Conservation (phyloP, 2,888 invertebrate genomes). For the Athrips mouffetella region DNA sequence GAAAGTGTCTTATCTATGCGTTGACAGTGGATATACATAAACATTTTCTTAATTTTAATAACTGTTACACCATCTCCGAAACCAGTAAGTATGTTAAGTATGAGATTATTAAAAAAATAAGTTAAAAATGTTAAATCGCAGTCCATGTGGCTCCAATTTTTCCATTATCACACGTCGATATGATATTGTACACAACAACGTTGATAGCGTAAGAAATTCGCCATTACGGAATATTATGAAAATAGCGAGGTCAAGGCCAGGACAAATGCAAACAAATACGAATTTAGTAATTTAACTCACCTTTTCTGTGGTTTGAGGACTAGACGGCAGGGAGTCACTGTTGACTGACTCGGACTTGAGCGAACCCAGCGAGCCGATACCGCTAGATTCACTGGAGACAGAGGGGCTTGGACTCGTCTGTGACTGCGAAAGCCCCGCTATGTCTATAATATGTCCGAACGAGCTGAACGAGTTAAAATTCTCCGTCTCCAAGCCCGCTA, state of each 20-base stretch:
- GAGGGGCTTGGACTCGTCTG: conserved; percentile 77
- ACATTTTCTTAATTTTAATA: neutral
- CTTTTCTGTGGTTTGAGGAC: conserved; percentile 76
- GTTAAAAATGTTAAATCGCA: neutral
- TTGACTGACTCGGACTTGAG: conserved; percentile 73
- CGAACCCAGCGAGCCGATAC: conserved; percentile 78
- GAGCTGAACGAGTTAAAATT: conserved; percentile 72
- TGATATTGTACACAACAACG: conserved; percentile 41
- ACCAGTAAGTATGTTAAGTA: neutral
- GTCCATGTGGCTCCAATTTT: conserved; percentile 36
- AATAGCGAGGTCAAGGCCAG: conserved; percentile 78
- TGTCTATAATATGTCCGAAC: conserved; percentile 71
- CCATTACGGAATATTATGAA: conserved; percentile 78
- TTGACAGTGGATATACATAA: neutral
- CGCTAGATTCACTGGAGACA: conserved; percentile 80
- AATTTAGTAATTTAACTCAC: conserved; percentile 47
- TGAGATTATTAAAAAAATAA: neutral
- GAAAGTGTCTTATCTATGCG: neutral
- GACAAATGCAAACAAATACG: conserved; percentile 70
- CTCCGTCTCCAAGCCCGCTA: conserved; percentile 76
- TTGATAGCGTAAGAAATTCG: conserved; percentile 71
- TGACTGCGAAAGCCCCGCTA: conserved; percentile 70
- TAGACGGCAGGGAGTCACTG: conserved; percentile 71
- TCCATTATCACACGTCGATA: conserved; percentile 57
- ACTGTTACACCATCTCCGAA: neutral